Percentiles rank a stretch among this genome's conserved stretches.
These are phyloP conservation scores for Pyxicephalus adspersus DNA, from an alignment of 2,113 vertebrate genomes.

Conservation along the genomic window DNA sequence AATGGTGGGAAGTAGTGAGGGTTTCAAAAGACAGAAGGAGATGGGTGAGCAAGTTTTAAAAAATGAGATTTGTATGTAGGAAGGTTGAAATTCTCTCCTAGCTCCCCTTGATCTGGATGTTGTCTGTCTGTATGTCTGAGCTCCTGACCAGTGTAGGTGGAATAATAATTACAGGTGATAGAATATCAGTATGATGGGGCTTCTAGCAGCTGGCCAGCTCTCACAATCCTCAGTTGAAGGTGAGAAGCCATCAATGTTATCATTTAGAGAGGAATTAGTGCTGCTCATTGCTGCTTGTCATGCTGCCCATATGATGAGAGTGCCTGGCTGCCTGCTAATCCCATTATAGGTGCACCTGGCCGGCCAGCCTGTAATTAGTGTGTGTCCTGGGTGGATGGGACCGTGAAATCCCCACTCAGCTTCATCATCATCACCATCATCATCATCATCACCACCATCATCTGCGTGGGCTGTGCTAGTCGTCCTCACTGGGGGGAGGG, in stretches of 20 bases:
- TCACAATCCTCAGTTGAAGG: neutral
- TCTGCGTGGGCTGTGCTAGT: slow-evolving; percentile 53
- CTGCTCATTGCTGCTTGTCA: neutral
- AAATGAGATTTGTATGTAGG: too few relatives aligned
- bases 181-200: neutral
- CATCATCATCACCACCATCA: slow-evolving; percentile 53
- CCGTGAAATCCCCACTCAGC: slow-evolving; percentile 64
- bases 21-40: too few relatives aligned
- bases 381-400: slow-evolving; percentile 67
- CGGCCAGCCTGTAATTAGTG: slow-evolving; percentile 67
- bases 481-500: too few relatives aligned
- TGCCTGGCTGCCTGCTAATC: slow-evolving; percentile 60
- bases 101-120: too few relatives aligned
- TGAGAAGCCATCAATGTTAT: slow-evolving; percentile 1
- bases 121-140: too few relatives aligned
- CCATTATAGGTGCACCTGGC: slow-evolving; percentile 69
- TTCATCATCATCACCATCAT: too few relatives aligned
- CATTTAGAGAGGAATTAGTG: neutral
- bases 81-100: too few relatives aligned
- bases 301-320: slow-evolving; percentile 1
- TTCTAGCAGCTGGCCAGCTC: too few relatives aligned
- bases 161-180: neutral
- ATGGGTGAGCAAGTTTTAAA: too few relatives aligned
- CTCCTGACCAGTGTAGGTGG: too few relatives aligned
- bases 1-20: too few relatives aligned